A percentile compares a stretch with the other conserved stretches of the same genome.
Evolutionary conservation across 2,113 vertebrate genomes (phyloP).

Genomic region (Odobenus rosmarus): DNA sequence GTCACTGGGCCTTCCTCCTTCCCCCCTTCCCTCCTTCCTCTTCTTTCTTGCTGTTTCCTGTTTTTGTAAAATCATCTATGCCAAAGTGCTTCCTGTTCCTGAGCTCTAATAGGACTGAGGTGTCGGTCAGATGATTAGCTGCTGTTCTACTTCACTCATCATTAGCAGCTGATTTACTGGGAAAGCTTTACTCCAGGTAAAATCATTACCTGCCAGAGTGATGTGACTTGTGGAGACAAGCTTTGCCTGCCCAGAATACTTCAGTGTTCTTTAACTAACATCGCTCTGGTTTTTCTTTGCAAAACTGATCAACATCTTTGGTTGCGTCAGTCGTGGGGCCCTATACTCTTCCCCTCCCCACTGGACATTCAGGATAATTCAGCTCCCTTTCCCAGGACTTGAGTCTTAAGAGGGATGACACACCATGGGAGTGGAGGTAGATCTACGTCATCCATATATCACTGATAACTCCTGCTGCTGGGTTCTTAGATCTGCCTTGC

Average conservation of each 20-base stretch:
- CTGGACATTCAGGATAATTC: not conserved
- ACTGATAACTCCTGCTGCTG: not conserved
- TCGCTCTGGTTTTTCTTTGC: not conserved
- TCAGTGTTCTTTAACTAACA: conserved; percentile 10
- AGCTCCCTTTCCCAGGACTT: not conserved
- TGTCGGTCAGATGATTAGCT: conserved; percentile 55
- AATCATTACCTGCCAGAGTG: conserved; percentile 71
- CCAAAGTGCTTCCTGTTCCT: not conserved
- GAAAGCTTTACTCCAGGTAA: conserved; percentile 69
- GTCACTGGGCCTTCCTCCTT: not conserved
- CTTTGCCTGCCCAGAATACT: conserved; percentile 46
- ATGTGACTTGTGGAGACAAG: conserved; percentile 35
- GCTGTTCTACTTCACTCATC: conserved; percentile 55
- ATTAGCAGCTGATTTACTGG: conserved; percentile 68
- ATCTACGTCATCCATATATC: not conserved
- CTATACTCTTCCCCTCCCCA: not conserved
- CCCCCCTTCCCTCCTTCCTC: not conserved
- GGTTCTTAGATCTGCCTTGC: not conserved
- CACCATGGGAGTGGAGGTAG: not conserved
- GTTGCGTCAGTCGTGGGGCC: not conserved
- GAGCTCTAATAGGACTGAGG: not conserved
- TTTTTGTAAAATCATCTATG: not conserved
- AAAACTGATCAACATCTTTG: not conserved
- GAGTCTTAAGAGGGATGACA: not conserved
- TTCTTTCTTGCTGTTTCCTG: not conserved